phyloP scores from a whole-genome alignment of 2,797 vertebrate genomes.

The Paramormyrops hopkinsi region DNA sequence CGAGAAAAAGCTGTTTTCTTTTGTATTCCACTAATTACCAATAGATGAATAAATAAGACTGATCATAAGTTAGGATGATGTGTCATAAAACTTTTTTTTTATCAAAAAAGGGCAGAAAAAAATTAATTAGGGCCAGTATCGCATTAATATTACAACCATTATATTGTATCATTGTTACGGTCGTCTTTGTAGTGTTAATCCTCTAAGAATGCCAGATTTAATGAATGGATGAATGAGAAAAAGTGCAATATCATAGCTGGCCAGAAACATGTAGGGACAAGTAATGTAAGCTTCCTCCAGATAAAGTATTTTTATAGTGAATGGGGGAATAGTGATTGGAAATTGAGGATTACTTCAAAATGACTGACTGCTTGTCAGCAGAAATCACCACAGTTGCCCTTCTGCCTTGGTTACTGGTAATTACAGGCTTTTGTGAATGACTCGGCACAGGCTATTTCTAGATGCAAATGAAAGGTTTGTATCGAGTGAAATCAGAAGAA shows the following conservation, averaged over 20 bases:
- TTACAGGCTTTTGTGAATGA: conserved; percentile 44
- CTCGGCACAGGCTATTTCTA: conserved; percentile 50
- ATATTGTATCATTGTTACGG: background rate
- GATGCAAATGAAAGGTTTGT: conserved; percentile 59
- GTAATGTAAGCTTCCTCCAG: conserved; percentile 38
- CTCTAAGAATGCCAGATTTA: background rate
- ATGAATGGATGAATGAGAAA: conserved; percentile 4
- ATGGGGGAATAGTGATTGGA: background rate
- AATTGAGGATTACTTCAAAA: conserved; percentile 32
- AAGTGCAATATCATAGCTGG: conserved; percentile 3
- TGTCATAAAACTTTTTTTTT: background rate
- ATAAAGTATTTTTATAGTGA: conserved; percentile 21
- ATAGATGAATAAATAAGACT: background rate
- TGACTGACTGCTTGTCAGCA: conserved; percentile 25
- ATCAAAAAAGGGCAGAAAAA: background rate
- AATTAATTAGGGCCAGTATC: background rate
- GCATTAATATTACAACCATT: background rate
- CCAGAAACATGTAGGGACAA: conserved; percentile 9
- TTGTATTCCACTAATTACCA: background rate
- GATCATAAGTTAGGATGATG: background rate
- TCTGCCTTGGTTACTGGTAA: conserved; percentile 41
- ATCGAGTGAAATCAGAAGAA: conserved; percentile 46
- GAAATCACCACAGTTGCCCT: conserved; percentile 29
- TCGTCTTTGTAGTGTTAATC: background rate
- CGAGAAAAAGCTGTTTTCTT: conserved; percentile 19